phyloP scores from a whole-genome alignment of 2,888 invertebrate species.

The Nesidiocoris tenuis region DNA sequence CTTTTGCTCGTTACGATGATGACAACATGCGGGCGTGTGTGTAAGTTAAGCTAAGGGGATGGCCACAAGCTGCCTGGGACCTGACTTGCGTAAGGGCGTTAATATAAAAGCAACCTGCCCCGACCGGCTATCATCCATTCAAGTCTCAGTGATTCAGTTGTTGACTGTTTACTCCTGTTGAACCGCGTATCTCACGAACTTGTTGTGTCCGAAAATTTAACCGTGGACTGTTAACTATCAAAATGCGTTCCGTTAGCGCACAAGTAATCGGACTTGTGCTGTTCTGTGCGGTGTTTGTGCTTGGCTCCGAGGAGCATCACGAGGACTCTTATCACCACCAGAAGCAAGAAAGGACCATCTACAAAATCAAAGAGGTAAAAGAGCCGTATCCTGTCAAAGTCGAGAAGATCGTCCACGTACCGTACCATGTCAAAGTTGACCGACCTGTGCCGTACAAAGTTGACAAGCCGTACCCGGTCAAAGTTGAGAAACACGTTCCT shows the following conservation, averaged over 20 bases:
- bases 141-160: not conserved
- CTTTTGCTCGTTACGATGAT: not conserved
- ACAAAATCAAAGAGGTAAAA: conserved; percentile 49
- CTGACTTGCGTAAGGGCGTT: conserved; percentile 39
- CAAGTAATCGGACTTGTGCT: conserved; percentile 4
- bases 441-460: conserved; percentile 40
- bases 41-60: not conserved
- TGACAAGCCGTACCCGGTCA: conserved; percentile 40
- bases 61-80: not conserved
- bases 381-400: conserved; percentile 48
- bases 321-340: conserved; percentile 44
- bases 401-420: conserved; percentile 51
- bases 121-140: not conserved
- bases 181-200: not conserved
- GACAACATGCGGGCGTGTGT: not conserved
- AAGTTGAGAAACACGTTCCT: conserved; percentile 48
- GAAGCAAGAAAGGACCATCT: conserved; percentile 46
- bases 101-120: conserved; percentile 20
- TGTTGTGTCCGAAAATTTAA: not conserved
- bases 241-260: not conserved
- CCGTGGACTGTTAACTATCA: not conserved
- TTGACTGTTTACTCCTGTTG: not conserved
- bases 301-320: conserved; percentile 41
- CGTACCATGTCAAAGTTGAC: conserved; percentile 48
- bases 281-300: conserved; percentile 32